Evolutionary conservation across 1,140 invertebrate genomes (phyloP), one percentile per base, ranked within the genome.

Genomic region (Drosophila ogumai): DNA sequence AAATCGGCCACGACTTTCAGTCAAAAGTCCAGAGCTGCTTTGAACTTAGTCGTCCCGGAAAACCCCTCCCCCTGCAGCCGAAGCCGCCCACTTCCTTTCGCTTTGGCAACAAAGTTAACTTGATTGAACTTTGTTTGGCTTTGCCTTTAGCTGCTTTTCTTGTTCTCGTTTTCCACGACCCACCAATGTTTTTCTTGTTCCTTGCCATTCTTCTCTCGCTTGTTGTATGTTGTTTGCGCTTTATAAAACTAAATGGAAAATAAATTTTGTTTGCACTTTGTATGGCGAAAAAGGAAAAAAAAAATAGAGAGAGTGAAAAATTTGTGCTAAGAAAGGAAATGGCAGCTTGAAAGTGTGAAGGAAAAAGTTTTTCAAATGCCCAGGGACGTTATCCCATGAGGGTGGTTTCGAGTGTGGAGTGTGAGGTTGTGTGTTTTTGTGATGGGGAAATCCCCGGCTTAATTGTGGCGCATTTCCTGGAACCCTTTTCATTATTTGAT

Each of bases 101-200:
- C 82, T 81, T 87, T 86, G 73, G 78, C 75, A 90, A 90, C 85
- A 90, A 90, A 90, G 85, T 90, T 90, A 90, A 90, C 85, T 90
- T 90, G 85, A 90, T 90, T 90, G 85, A 90, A 90, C 85, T 90
- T 90, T 90, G 85, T 88, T 88, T 90, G 84, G 84, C 84, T 88
- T 88, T 84, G 84, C 84, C 84, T 77, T 88, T 81, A 88, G 84
- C 84, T 88, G 79, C 61, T 88, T 87, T 87, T 67, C 80, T 66
- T 85, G 65, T 65, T 36, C 32, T 52, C 31, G 50, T 34, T 19
- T 58, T 47, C 19, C 40, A 28, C 46, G 68, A 66, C 56, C 68
- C 72, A 31, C 41, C 72, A 55, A 49, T 67, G 47, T 61, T 64
- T 52, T 66, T 74, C 54, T 79, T 69, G 38, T 72, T 38, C 49